phyloP scores from a whole-genome alignment of 2,888 invertebrate species.

The Drosophila algonquin region DNA sequence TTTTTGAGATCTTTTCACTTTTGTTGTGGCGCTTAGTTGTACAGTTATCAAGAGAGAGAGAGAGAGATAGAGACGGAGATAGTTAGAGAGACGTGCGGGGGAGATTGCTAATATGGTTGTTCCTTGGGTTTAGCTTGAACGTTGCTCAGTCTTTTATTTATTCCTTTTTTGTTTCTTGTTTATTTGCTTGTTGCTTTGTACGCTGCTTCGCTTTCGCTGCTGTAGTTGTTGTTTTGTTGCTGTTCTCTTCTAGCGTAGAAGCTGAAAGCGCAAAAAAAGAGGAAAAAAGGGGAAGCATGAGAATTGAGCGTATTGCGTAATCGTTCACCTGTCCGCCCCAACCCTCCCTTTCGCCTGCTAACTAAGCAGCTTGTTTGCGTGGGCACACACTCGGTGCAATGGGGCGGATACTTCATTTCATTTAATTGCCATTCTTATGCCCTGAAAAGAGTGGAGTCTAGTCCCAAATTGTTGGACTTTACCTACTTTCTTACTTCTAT shows the following conservation, averaged over 20 bases:
- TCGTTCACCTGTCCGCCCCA: constrained; percentile 11
- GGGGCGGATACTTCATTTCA: constrained; percentile 61
- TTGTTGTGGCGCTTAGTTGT: constrained; percentile 7
- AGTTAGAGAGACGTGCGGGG: constrained; percentile 24
- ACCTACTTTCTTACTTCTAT: too few species aligned
- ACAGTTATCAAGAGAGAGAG: constrained; percentile 15
- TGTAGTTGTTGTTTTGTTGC: constrained; percentile 1
- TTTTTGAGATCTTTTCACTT: constrained; percentile 54
- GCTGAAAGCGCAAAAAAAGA: constrained; percentile 15
- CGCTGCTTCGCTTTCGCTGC: constrained; percentile 46
- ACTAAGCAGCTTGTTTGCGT: constrained; percentile 41
- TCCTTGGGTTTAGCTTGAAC: constrained; percentile 52
- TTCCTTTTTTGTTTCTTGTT: constrained; percentile 51
- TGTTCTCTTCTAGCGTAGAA: constrained; percentile 25
- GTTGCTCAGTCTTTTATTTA: constrained; percentile 71
- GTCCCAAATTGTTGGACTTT: not conserved
- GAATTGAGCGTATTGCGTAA: constrained; percentile 58
- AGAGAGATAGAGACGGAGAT: not conserved
- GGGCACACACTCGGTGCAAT: constrained; percentile 38
- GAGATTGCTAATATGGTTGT: constrained; percentile 67
- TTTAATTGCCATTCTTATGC: constrained; percentile 42
- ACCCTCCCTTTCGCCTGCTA: not conserved
- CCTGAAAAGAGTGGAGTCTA: not conserved
- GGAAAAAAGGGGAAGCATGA: constrained; percentile 3
- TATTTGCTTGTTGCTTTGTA: constrained; percentile 36